Evolutionary conservation across 2,797 vertebrate genomes (phyloP), one percentile per base, ranked within the genome.

Genomic region (Spatula clypeata): DNA sequence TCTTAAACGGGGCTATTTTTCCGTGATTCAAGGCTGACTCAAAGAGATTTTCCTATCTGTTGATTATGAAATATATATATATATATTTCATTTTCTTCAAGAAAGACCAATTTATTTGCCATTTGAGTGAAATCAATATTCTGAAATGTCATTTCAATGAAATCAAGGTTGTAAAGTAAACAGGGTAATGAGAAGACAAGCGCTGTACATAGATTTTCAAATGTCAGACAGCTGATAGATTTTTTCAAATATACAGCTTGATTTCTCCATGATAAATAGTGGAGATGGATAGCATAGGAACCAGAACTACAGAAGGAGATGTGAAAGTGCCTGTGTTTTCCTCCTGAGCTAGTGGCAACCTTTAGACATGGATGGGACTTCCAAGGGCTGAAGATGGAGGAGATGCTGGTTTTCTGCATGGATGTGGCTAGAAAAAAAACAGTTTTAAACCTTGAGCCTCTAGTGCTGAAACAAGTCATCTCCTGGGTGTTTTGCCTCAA

Each of bases 91-190:
- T 91, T 95, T 86, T 91, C 84, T 66, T 53, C 42, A 77, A 81
- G 89, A 95, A 94, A 91, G 3, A 7, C 11, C 11, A 66, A 72
- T 95, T 81, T 44, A 73, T 83, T 93, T 91, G 38, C 34, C 72
- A n/a, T 55, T 77, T 0, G 1, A 65, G 34, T 80, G 57, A 90
- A 90, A 93, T 89, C 85, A 55, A 70, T 97, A 88, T 94, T 92
- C 62, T 44, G 51, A 93, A 92, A 66, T 86, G 89, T 4, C 81
- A 86, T 77, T 94, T 94, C 73, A 81, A 32, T 88, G 90, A 94
- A 91, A 84, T 79, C 67, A 70, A 60, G 26, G 64, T 69, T 90
- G 58, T 88, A 83, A 94, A 89, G 49, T 86, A 93, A 95, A 94
- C 53, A 73, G 24, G 8, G 19, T 79, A 94, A 93, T 79, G 71